These are phyloP conservation scores for Micromesistius poutassou DNA, from an alignment of 2,797 vertebrate genomes.

Conservation along the genomic window DNA sequence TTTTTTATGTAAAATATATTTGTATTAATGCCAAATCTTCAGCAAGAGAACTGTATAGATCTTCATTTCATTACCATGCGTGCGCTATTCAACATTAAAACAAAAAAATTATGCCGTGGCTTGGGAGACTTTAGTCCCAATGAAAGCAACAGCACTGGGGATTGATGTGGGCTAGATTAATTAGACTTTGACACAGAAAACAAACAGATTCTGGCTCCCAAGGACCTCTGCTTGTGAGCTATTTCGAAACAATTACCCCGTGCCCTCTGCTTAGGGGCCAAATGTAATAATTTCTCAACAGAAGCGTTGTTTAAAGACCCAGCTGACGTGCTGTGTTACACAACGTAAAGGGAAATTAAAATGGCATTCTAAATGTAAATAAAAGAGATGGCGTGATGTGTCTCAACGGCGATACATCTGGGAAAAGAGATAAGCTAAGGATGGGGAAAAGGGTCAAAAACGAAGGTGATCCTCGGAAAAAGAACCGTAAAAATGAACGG, in stretches of 20 bases:
- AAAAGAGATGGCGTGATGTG: constrained; percentile 32
- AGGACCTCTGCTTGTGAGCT: constrained; percentile 53
- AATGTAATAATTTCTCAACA: constrained; percentile 66
- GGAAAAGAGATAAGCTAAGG: not conserved
- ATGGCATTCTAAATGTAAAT: constrained; percentile 49
- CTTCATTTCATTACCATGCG: not conserved
- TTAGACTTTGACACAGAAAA: constrained; percentile 57
- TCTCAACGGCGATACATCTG: not conserved
- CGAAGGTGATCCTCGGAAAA: not conserved
- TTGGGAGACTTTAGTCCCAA: not conserved
- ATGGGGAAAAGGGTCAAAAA: not conserved
- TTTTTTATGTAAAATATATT: not conserved
- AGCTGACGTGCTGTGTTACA: constrained; percentile 50
- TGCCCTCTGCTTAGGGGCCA: constrained; percentile 43
- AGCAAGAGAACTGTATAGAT: not conserved
- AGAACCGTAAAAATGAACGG: not conserved
- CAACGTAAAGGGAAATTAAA: constrained; percentile 57
- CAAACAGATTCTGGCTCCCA: constrained; percentile 43
- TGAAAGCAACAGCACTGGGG: constrained; percentile 24
- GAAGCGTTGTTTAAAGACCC: constrained; percentile 56
- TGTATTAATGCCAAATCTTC: not conserved
- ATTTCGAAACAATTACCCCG: constrained; percentile 60
- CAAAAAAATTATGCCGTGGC: not conserved
- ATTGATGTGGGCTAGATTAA: constrained; percentile 46
- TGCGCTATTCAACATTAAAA: not conserved